phyloP scores from a whole-genome alignment of 2,797 vertebrate genomes.

The Peromyscus aztecus region DNA sequence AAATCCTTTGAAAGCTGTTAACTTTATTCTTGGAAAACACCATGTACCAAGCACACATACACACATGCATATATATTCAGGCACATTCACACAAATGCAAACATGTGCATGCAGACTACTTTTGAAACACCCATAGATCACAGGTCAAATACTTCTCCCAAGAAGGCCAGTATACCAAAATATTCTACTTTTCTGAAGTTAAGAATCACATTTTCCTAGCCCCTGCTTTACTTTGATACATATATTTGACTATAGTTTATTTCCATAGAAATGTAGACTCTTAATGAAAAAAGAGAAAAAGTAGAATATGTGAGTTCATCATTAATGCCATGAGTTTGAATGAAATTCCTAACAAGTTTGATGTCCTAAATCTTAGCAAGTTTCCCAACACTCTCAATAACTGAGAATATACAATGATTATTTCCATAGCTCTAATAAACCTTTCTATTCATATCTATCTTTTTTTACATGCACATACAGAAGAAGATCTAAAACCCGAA shows the following conservation, averaged over 20 bases:
- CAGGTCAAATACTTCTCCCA: neutral
- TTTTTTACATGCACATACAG: neutral
- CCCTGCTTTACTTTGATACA: neutral
- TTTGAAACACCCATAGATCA: neutral
- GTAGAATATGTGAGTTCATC: neutral
- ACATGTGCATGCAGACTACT: neutral
- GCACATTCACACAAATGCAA: neutral
- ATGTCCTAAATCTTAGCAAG: neutral
- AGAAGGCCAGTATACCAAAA: neutral
- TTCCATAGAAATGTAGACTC: neutral
- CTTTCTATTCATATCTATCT: neutral
- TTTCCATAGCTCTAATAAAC: constrained; percentile 1
- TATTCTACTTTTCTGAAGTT: neutral
- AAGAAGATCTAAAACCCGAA: neutral
- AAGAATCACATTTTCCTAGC: neutral
- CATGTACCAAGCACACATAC: accelerated
- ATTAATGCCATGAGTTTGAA: neutral
- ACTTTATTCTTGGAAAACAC: neutral
- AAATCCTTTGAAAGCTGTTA: neutral
- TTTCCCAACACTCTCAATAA: neutral
- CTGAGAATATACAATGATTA: constrained; percentile 9
- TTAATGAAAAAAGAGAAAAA: constrained; percentile 5
- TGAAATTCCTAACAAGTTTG: neutral
- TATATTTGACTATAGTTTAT: neutral
- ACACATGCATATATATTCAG: neutral